A percentile compares a stretch with the other conserved stretches of the same genome.
Conservation (phyloP, 2,797 vertebrate genomes). For the Myripristis murdjan region DNA sequence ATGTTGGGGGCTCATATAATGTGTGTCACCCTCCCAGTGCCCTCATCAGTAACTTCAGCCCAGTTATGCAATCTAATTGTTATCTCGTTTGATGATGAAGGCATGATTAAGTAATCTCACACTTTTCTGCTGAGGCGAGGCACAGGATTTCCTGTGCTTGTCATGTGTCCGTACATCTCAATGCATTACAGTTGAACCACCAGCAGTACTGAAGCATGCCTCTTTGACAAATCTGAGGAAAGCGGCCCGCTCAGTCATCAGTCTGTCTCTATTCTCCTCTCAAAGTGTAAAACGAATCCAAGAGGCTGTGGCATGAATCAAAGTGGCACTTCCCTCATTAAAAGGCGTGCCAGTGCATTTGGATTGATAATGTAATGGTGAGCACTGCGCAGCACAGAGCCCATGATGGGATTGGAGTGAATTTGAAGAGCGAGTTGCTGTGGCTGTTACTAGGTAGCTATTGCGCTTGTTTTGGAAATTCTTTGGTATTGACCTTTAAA, state of each 20-base stretch:
- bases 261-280: not conserved
- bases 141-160: constrained; percentile 22
- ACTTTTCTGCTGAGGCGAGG: constrained; percentile 13
- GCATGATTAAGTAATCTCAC: constrained; percentile 31
- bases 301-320: constrained; percentile 33
- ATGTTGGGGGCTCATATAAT: constrained; percentile 40
- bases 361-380: constrained; percentile 26
- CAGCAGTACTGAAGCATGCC: not conserved
- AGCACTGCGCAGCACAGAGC: not conserved
- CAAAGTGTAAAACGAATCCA: constrained; percentile 12
- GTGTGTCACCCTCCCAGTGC: constrained; percentile 50
- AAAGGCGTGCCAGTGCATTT: constrained; percentile 18
- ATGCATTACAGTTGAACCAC: not conserved
- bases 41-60: constrained; percentile 39
- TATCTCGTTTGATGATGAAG: constrained; percentile 34
- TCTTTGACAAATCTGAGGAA: constrained; percentile 3
- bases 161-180: constrained; percentile 18
- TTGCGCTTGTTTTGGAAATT: not conserved
- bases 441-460: not conserved
- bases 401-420: not conserved
- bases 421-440: not conserved
- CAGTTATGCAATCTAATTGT: constrained; percentile 47
- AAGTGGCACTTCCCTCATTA: constrained; percentile 38
- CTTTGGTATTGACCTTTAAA: constrained; percentile 22
- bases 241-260: constrained; percentile 1